Percentiles rank a stretch among this genome's conserved stretches.
Evolutionary conservation across 1,140 invertebrate genomes (phyloP).

Genomic region (Riptortus pedestris): DNA sequence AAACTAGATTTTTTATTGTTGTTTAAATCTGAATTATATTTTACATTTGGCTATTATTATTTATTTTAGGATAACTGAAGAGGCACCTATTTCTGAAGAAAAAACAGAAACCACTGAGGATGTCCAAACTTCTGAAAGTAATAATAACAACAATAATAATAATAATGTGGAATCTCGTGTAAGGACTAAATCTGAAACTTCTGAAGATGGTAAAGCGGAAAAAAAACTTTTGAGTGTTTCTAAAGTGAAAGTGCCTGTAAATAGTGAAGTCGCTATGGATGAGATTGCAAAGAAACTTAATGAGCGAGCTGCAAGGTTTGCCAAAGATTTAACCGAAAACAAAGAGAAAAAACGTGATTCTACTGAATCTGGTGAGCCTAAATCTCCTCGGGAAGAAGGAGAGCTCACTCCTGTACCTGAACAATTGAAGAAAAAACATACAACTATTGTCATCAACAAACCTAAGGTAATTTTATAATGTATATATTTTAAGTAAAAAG

Average conservation of each 20-base stretch:
- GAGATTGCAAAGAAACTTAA: slow-evolving; percentile 11
- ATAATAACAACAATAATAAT: too few species aligned
- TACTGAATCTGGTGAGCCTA: not conserved
- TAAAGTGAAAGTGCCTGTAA: not conserved
- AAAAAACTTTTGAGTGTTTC: not conserved
- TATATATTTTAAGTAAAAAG: not conserved
- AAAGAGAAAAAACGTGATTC: slow-evolving; percentile 8
- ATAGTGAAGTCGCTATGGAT: slow-evolving; percentile 1
- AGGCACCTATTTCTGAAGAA: not conserved
- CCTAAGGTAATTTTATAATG: not conserved
- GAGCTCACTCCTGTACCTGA: slow-evolving; percentile 4
- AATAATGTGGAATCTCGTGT: not conserved
- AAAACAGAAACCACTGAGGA: not conserved
- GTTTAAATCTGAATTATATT: not conserved
- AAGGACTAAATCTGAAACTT: not conserved
- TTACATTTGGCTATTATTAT: not conserved
- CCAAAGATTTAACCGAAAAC: slow-evolving; percentile 20
- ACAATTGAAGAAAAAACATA: slow-evolving; percentile 11
- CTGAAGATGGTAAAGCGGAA: not conserved
- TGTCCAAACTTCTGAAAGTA: too few species aligned
- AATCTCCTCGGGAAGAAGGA: slow-evolving; percentile 1
- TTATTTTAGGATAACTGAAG: not conserved
- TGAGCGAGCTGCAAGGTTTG: slow-evolving; percentile 12
- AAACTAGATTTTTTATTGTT: not conserved
- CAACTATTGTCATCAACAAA: slow-evolving; percentile 9